phyloP scores from a whole-genome alignment of 2,113 vertebrate species.

The Scatophagus argus region DNA sequence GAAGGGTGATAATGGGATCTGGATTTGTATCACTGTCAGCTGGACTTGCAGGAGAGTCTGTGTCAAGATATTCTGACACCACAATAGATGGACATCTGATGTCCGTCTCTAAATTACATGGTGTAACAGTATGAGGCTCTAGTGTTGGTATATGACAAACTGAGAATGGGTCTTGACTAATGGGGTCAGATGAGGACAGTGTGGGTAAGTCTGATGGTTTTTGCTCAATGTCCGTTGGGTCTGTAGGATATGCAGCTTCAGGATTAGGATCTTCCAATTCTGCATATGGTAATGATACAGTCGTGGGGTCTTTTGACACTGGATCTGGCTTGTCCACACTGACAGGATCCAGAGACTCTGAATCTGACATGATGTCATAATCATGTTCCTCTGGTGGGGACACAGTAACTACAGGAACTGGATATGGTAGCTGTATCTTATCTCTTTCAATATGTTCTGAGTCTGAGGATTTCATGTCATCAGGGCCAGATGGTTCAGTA shows the following conservation, averaged over 20 bases:
- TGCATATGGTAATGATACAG: slow-evolving; percentile 36
- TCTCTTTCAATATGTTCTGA: slow-evolving; percentile 60
- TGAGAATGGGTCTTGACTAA: slow-evolving; percentile 30
- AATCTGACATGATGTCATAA: slow-evolving; percentile 53
- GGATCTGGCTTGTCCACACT: slow-evolving; percentile 35
- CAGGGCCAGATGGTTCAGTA: slow-evolving; percentile 41
- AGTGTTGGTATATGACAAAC: slow-evolving; percentile 7
- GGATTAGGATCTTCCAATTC: slow-evolving; percentile 54
- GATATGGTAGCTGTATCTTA: slow-evolving; percentile 60
- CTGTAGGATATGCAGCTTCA: no score
- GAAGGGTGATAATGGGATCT: slow-evolving; percentile 65
- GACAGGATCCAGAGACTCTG: slow-evolving; percentile 48
- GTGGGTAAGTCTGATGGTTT: slow-evolving; percentile 26
- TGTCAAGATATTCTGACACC: slow-evolving; percentile 73
- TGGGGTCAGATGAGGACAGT: slow-evolving; percentile 36
- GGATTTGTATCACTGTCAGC: slow-evolving; percentile 51
- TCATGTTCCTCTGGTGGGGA: slow-evolving; percentile 76
- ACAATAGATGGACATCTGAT: slow-evolving; percentile 71
- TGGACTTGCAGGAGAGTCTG: slow-evolving; percentile 63
- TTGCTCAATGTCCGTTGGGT: slow-evolving; percentile 43
- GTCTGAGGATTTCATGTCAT: slow-evolving; percentile 52
- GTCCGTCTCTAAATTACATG: slow-evolving; percentile 24
- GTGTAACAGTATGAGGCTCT: slow-evolving; percentile 17
- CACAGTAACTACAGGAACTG: slow-evolving; percentile 78
- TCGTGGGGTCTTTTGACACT: slow-evolving; percentile 22